Base-by-base conservation (phyloP, 2,113 vertebrate genomes). In the Rhipidura dahli region DNA sequence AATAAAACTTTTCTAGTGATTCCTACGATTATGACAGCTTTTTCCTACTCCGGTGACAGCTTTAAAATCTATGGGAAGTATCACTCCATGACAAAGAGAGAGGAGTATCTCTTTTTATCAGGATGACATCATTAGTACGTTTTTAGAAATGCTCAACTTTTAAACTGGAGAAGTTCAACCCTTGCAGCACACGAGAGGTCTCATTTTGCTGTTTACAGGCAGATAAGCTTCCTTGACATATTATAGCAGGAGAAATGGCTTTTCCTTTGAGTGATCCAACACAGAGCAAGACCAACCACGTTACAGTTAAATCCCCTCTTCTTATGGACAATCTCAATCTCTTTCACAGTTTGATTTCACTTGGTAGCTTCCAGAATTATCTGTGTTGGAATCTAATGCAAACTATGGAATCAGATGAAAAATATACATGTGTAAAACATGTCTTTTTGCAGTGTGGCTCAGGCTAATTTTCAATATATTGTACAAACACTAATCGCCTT, bases 141-240 rank as follows among this genome's bases (percentile, higher is more conserved):
- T 91, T 79, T 90, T 66, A 83, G 87, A 89, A 82, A 87, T 13
- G 45, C 13, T 65, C 78, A 54, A 19, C 70, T 76, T 91, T 35
- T 31, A 77, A 93, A 82, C 49, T 23, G 44, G 35, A 51, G 27
- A 79, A 61, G 50, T 83, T 76, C 45, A 66, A 66, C 19, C 50
- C 73, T 1, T 47, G 40, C 64, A 72, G 10, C 35, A 76, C 21
- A 15, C 49, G 23, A 91, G 53, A 73, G 37, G 42, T 47, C 83
- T 60, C 56, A 24, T 57, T 94, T 69, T 69, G 73, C 63, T 91
- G 78, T 87, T 93, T 73, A 77, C 33, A 70, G 15, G 63, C 66
- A 86, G 78, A 91, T 90, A 91, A 94, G 51, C 64, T 88, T 86
- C 82, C 82, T 16, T 96, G 91, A 91, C 51, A 40, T 44, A 33